These are phyloP conservation scores for Lasioglossum villosulum DNA, from an alignment of 2,888 invertebrate genomes.

Conservation along the genomic window DNA sequence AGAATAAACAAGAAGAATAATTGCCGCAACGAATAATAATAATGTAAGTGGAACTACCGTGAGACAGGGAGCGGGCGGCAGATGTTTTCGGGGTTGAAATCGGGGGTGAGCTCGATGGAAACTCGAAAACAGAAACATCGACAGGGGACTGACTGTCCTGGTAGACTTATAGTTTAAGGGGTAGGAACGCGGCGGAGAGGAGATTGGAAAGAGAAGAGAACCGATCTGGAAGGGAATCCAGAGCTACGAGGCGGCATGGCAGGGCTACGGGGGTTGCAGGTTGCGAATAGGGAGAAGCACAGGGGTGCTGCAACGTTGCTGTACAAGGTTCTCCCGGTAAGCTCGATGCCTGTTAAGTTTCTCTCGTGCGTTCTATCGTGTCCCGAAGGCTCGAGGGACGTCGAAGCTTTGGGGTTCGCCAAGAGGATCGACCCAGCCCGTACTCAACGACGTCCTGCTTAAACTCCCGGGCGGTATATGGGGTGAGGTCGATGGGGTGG, in stretches of 20 bases:
- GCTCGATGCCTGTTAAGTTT: constrained; percentile 76
- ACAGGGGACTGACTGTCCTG: constrained; percentile 37
- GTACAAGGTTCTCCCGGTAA: constrained; percentile 64
- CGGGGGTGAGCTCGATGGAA: constrained; percentile 28
- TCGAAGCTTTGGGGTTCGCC: constrained; percentile 77
- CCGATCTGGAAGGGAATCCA: constrained; percentile 34
- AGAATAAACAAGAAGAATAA: neutral
- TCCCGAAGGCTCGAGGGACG: constrained; percentile 78
- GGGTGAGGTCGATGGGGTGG: neutral
- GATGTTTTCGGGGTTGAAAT: constrained; percentile 50
- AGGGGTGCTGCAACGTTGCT: constrained; percentile 44
- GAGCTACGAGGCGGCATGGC: constrained; percentile 31
- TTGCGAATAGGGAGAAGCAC: constrained; percentile 23
- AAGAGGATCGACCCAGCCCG: constrained; percentile 81
- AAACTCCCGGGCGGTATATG: constrained; percentile 76
- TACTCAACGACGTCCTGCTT: constrained; percentile 81
- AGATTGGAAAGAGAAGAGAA: constrained; percentile 21
- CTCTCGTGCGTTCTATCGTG: constrained; percentile 69
- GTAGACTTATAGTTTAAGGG: constrained; percentile 56
- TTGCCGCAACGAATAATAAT: neutral
- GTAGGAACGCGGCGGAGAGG: constrained; percentile 14
- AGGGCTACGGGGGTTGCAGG: constrained; percentile 45
- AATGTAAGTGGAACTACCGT: neutral
- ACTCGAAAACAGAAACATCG: constrained; percentile 57
- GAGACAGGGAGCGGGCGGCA: constrained; percentile 29